Conservation (phyloP, 2,113 vertebrate genomes). For the Colius striatus region DNA sequence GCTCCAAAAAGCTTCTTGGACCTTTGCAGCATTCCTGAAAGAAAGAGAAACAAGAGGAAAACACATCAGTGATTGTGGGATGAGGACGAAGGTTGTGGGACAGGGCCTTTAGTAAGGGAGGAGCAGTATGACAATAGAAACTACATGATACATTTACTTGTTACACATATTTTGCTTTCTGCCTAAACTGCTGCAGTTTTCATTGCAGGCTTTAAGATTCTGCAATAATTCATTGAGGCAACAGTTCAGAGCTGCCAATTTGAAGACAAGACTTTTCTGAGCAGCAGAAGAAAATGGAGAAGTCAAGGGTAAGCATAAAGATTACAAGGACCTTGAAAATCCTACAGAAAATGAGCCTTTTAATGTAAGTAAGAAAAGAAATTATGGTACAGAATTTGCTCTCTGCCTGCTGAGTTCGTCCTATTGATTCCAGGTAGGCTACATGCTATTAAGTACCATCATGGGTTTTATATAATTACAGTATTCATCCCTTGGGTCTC, state of each 20-base stretch:
- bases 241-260: slow-evolving; percentile 10
- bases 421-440: slow-evolving; percentile 31
- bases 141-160: background rate
- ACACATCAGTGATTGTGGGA: background rate
- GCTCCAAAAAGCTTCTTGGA: background rate
- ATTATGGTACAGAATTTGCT: slow-evolving; percentile 22
- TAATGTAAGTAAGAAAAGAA: slow-evolving; percentile 37
- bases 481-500: background rate
- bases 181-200: background rate
- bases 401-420: slow-evolving; percentile 19
- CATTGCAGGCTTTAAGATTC: background rate
- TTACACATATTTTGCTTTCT: background rate
- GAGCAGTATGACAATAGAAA: background rate
- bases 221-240: background rate
- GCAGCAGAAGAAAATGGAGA: slow-evolving; percentile 31
- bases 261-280: slow-evolving; percentile 18
- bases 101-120: background rate
- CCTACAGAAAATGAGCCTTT: background rate
- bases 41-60: background rate
- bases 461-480: slow-evolving; percentile 36
- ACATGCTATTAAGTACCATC: slow-evolving; percentile 15
- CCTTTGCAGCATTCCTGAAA: background rate
- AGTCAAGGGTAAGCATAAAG: slow-evolving; percentile 11
- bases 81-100: background rate
- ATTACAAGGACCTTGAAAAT: slow-evolving; percentile 30